Base-by-base conservation (phyloP, 2,797 vertebrate genomes). In the Chelon labrosus region DNA sequence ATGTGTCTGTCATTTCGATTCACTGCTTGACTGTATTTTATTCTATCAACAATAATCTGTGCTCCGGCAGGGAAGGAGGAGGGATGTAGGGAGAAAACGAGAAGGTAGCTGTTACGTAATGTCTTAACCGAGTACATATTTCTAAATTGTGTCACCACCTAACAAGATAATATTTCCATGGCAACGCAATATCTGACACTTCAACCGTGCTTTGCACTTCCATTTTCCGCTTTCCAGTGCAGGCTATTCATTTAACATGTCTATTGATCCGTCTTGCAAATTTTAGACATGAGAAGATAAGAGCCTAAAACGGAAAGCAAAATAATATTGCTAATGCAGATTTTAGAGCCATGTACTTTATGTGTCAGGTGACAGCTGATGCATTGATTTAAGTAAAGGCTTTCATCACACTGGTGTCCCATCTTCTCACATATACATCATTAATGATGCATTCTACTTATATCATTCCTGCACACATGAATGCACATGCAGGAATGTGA, bases 101-200 rank as follows among this genome's bases (percentile, higher is more conserved):
- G 75, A 65, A 85, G 49, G 38, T 59, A 83, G 77, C 41, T 63
- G 78, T 94, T 94, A 89, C 83, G 84, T 93, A 94, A 94, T 85
- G 88, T 91, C 88, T 89, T 91, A 91, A 92, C 89, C 74, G 64
- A 80, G 73, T 83, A 82, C 85, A 84, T 88, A 77, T 93, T 93
- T 92, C 89, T 83, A 91, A 92, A 93, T 80, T 88, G 87, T 88
- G 85, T 88, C 90, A 90, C 87, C 73, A 82, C 79, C 88, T 86
- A 92, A 93, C 87, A 91, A 91, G 85, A 92, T 84, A 87, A 70
- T n/a, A 86, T 95, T 92, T 83, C 94, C 91, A 93, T 93, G 92
- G 92, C 88, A 94, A 94, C 90, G 2, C 78, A 76, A 70, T 76
- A 79, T 87, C 86, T 65, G 63, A 88, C 13, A 41, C 70, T 71